A percentile compares a stretch with the other conserved stretches of the same genome.
These are phyloP conservation scores for Eupleurogrammus muticus DNA, from an alignment of 2,797 vertebrate genomes.

Conservation along the genomic window DNA sequence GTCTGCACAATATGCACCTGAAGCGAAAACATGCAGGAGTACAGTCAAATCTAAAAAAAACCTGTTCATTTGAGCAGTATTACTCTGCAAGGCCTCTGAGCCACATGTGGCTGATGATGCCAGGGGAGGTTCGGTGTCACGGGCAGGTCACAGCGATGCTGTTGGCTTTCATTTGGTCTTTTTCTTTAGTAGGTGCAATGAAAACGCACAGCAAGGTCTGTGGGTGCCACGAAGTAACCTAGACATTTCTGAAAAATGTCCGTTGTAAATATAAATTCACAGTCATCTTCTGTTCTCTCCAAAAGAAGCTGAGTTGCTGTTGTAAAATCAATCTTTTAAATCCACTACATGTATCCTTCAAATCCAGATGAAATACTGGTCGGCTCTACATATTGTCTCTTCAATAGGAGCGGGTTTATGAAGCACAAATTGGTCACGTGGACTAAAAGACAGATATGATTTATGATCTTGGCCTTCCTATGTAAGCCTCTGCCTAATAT, in stretches of 20 bases:
- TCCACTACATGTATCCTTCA: neutral
- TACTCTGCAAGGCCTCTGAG: neutral
- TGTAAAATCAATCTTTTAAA: neutral
- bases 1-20: slow-evolving; percentile 13
- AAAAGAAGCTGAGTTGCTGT: neutral
- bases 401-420: neutral
- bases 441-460: neutral
- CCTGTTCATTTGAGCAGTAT: slow-evolving; percentile 10
- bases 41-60: neutral
- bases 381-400: neutral
- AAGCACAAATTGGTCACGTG: neutral
- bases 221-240: neutral
- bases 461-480: neutral
- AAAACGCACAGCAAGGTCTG: slow-evolving; percentile 15
- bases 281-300: neutral
- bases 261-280: neutral
- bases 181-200: slow-evolving; percentile 1
- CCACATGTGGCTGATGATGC: slow-evolving; percentile 29
- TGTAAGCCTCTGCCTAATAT: slow-evolving; percentile 1
- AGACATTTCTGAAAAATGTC: neutral
- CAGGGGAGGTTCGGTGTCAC: slow-evolving; percentile 21
- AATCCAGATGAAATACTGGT: neutral
- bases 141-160: slow-evolving; percentile 32
- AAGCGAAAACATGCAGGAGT: slow-evolving; percentile 29
- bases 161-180: slow-evolving; percentile 7